Percentiles rank a stretch among this genome's conserved stretches.
These are phyloP conservation scores for Bombus impatiens DNA, from an alignment of 1,140 invertebrate species.

Conservation along the genomic window DNA sequence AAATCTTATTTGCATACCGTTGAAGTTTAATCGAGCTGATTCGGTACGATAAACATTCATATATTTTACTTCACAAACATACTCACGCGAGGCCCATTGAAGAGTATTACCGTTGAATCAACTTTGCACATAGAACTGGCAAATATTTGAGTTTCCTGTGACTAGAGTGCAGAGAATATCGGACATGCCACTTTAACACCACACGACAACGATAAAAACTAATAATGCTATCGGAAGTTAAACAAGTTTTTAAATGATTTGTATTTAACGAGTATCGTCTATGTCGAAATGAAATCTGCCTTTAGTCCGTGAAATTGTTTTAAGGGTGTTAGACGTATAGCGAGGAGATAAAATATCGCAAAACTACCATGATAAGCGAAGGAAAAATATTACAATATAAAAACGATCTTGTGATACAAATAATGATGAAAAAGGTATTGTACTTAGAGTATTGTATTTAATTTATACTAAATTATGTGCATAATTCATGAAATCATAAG, in stretches of 20 bases:
- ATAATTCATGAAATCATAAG: no score
- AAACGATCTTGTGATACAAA: no score
- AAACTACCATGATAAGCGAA: no score
- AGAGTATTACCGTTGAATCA: neutral
- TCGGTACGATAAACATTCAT: neutral
- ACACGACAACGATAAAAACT: neutral
- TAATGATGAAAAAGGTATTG: no score
- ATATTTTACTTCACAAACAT: constrained; percentile 3
- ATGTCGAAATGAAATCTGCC: neutral
- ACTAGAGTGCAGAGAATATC: neutral
- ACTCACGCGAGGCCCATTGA: constrained; percentile 4
- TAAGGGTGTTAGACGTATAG: no score
- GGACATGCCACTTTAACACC: neutral
- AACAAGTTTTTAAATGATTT: neutral
- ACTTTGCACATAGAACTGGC: constrained; percentile 3
- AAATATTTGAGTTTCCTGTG: constrained; percentile 22
- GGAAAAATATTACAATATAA: no score
- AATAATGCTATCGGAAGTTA: neutral
- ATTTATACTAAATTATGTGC: no score
- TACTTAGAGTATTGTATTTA: no score
- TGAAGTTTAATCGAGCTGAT: constrained; percentile 21
- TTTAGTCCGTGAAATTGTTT: neutral
- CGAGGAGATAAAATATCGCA: no score
- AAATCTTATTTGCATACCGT: constrained; percentile 3
- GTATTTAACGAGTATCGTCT: neutral